Base-by-base conservation (phyloP, 2,113 vertebrate species). In the Gadus chalcogrammus region DNA sequence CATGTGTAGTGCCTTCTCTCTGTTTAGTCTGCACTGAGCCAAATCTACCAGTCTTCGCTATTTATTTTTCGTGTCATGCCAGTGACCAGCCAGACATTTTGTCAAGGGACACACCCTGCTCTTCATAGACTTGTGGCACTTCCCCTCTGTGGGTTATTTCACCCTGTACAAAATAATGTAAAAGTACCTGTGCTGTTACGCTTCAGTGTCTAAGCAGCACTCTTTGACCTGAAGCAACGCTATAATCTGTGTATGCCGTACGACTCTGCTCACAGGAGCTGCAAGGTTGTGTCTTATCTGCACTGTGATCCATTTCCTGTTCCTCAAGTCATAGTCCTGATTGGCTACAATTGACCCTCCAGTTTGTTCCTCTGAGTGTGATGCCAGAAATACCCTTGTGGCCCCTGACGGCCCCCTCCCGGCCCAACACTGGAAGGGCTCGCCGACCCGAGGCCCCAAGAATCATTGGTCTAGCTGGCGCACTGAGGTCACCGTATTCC, bases 221-320 rank as follows among this genome's bases (percentile, higher is more conserved):
- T 12, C 42, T 48, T 48, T 48, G 42, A 48, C 42, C 42, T 48
- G 42, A 48, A 48, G 42, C 42, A 48, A 48, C 42, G 12, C 42
- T 48, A 48, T 48, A 48, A 48, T 48, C 11, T 38, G 28, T 63
- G 42, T 66, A 64, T 53, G 20, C 52, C 52, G 76, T 35, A 38
- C 31, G 60, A 63, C 70, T 48, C 15, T 60, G 63, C 77, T 72
- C 61, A 59, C 20, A 62, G 70, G 64, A 75, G 75, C 77, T 72
- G 65, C 73, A 18, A 0, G 70, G 64, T 74, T 81, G 65, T 79
- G 60, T 86, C 70, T 56, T 55, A 27, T 92, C 92, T 93, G 90
- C 92, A 93, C 91, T 93, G 92, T 92, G 91, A 91, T 88, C 90
- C 90, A 91, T 92, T 84, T 78, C 42, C 27, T 15, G 61, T 69